Evolutionary conservation across 2,113 vertebrate species (phyloP), one percentile per base, ranked within the genome.

Genomic region (Cygnus buccinator): DNA sequence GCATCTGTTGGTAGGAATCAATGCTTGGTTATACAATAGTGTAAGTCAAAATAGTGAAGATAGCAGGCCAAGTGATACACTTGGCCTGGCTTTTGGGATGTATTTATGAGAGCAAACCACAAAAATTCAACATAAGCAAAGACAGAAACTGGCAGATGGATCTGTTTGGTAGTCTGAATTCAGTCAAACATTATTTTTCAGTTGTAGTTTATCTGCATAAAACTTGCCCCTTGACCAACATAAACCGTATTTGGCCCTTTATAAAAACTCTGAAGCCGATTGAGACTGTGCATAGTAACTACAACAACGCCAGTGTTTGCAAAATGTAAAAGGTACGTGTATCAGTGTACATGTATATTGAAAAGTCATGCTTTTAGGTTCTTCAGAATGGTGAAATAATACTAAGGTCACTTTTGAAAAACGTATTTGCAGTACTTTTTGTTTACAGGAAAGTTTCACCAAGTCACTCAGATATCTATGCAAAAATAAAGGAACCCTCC

Each of bases 361-460:
- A 98, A 95, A 97, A 92, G 52, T 84, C 94, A 96, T 58, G 96
- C 97, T 50, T 97, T 97, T 92, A 93, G 91, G 91, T 95, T 97
- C 95, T 97, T 97, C 84, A 95, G 96, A 97, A 98, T 59, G 88
- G 95, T 98, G 97, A 98, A 98, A 97, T 98, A 98, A 98, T 98
- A 98, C 97, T 98, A 98, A 98, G 98, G 98, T 98, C 98, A 98
- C 98, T 98, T 98, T 97, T 98, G 98, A 98, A 95, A 97, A 98
- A 98, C 67, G 11, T 95, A 95, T 98, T 97, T 98, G 96, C 97
- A 96, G 97, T 96, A 98, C 93, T 97, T 94, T 86, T 93, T 97
- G 97, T 98, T 97, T 97, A 93, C 94, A 97, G 91, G 97, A 97
- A 98, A 96, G 78, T 97, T 98, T 97, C 94, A 97, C 93, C 94